Base-by-base conservation (phyloP, 2,113 vertebrate species). In the Acrocephalus arundinaceus region DNA sequence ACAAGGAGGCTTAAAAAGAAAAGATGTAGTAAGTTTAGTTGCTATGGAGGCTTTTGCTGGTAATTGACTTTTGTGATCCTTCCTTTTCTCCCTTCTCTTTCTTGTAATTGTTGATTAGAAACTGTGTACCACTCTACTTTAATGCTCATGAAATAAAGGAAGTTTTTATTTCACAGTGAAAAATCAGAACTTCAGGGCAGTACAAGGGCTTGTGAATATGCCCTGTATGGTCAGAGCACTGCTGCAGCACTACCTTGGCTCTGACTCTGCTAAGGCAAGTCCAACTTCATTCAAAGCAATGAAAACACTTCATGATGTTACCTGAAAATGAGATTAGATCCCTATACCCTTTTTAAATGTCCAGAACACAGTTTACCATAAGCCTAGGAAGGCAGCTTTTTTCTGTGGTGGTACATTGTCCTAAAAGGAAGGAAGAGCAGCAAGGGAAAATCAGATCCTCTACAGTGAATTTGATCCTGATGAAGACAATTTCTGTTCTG, bases 11-110 rank as follows among this genome's bases (percentile, higher is more conserved):
- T 96, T 93, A 88, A 79, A 49, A 96, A 86, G 79, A 95, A 93
- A 96, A 94, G 86, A 85, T 83, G 68, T 57, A 94, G 85, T 88
- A 75, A 74, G 68, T 94, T 86, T 81, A 80, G 94, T 92, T 95
- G 79, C 90, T 58, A 92, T 74, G 85, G 92, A 86, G 23, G 72
- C 30, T 81, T 90, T 96, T 52, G 24, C 49, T 61, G 35, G 48
- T 86, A 94, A 94, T 88, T 94, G 90, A 88, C 85, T 96, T 95
- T 46, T 4, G 19, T 75, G 67, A 83, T 70, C 75, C 55, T 73
- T 74, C n/a, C 35, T 87, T 85, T 65, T n/a, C 11, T 15, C 23
- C 37, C 13, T 72, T 82, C 30, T 14, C 28, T 82, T 66, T 83
- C 43, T 89, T 82, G 37, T 76, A 49, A 46, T 82, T 3, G 1